Percentiles rank a stretch among this genome's conserved stretches.
Evolutionary conservation across 2,797 vertebrate species (phyloP).

Genomic region (Takifugu ocellatus): DNA sequence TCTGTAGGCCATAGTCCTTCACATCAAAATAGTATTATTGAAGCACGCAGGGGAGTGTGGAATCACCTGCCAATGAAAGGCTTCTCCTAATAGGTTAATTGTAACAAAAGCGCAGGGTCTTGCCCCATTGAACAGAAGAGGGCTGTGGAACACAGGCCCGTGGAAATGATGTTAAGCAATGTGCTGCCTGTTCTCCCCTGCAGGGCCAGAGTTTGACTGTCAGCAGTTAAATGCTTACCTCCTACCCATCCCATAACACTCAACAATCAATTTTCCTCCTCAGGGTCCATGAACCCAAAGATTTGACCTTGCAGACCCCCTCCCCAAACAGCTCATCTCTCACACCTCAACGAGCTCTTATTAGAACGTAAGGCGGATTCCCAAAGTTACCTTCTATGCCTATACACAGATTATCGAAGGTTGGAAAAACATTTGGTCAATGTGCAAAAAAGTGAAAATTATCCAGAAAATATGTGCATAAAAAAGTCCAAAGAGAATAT

Average conservation of each 20-base stretch:
- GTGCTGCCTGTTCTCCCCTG: slow-evolving; percentile 63
- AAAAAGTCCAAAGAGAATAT: too few species aligned
- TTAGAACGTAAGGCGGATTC: slow-evolving; percentile 35
- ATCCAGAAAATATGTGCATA: too few species aligned
- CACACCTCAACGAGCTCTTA: slow-evolving; percentile 62
- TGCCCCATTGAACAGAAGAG: slow-evolving; percentile 72
- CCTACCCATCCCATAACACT: slow-evolving; percentile 59
- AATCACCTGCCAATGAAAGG: slow-evolving; percentile 67
- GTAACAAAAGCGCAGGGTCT: slow-evolving; percentile 69
- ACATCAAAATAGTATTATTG: slow-evolving; percentile 58
- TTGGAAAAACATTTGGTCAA: not conserved
- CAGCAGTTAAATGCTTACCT: slow-evolving; percentile 74
- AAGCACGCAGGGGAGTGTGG: slow-evolving; percentile 47
- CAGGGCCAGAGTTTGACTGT: slow-evolving; percentile 74
- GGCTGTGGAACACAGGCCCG: slow-evolving; percentile 63
- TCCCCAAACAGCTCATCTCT: slow-evolving; percentile 33
- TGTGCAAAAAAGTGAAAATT: too few species aligned
- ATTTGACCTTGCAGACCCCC: slow-evolving; percentile 66
- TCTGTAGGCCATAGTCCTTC: slow-evolving; percentile 52
- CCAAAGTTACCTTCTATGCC: not conserved
- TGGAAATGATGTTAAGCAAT: slow-evolving; percentile 72
- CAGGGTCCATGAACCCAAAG: slow-evolving; percentile 67
- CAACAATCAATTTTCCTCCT: slow-evolving; percentile 77
- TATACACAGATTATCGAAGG: not conserved
- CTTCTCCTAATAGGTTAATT: slow-evolving; percentile 72